Conservation (phyloP, 2,113 vertebrate species). For the Eolophus roseicapilla region DNA sequence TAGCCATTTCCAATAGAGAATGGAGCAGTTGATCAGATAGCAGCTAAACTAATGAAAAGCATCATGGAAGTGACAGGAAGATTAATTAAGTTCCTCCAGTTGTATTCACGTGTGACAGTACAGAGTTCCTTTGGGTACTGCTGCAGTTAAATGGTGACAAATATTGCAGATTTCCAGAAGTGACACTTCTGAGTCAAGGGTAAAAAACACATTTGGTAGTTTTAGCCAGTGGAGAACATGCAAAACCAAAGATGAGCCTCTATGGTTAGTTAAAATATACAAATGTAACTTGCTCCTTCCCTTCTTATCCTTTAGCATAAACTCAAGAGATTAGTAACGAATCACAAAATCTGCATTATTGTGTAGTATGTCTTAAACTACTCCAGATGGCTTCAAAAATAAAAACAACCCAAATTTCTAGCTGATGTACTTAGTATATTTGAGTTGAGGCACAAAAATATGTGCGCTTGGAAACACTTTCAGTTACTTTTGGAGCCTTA, state of each 20-base stretch:
- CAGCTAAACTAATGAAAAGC: conserved; percentile 92
- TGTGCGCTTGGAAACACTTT: conserved; percentile 43
- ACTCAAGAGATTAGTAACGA: conserved; percentile 34
- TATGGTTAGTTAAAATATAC: conserved; percentile 28
- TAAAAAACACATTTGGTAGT: conserved; percentile 85
- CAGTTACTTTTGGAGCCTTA: conserved; percentile 35
- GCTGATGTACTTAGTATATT: not conserved
- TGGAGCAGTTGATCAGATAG: conserved; percentile 88
- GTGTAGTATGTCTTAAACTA: conserved; percentile 29
- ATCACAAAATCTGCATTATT: conserved; percentile 24
- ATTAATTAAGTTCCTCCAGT: conserved; percentile 93
- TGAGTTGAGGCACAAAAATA: conserved; percentile 55
- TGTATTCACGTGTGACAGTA: conserved; percentile 71
- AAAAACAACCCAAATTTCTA: conserved; percentile 44
- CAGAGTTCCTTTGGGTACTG: conserved; percentile 81
- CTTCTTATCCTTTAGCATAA: not conserved
- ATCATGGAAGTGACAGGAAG: conserved; percentile 92
- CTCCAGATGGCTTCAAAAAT: conserved; percentile 55
- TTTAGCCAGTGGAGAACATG: conserved; percentile 45
- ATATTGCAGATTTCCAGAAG: conserved; percentile 83
- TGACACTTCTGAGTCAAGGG: conserved; percentile 92
- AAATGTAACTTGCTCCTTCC: not conserved
- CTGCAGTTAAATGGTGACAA: conserved; percentile 90
- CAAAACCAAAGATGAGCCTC: conserved; percentile 28
- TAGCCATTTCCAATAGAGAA: conserved; percentile 72